Evolutionary conservation across 1,140 invertebrate species (phyloP), one percentile per base, ranked within the genome.

Genomic region (Vanessa tameamea): DNA sequence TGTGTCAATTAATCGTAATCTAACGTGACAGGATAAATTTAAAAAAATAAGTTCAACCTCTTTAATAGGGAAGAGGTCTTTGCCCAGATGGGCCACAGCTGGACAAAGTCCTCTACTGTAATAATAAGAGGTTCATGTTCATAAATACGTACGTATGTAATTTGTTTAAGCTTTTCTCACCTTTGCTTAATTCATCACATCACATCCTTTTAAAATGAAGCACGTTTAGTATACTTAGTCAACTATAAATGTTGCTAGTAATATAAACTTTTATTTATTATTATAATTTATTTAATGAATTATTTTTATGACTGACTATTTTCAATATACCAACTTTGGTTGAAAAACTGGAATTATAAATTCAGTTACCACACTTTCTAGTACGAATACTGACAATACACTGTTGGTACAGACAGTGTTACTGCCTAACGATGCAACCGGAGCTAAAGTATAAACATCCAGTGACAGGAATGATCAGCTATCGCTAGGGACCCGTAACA

Each of bases 401-500:
- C 89, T 91, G 88, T 76, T 89, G 86, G 77, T 77, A 72, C 55
- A 57, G 74, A 75, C 69, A 63, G 72, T 76, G 82, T 78, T 83
- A 81, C 59, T 82, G 73, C 76, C 80, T 82, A 84, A 83, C 84
- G 82, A 88, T 81, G 89, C 78, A 90, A 91, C 85, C 87, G 85
- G 89, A 91, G 83, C 81, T 66, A 37, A 64, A 87, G 75, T 90
- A 77, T 91, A 91, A 91, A 91, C 89, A 91, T 88, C 88, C 87
- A 90, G 68, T 85, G 86, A 82, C 79, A 83, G 84, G 85, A 87
- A 89, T 88, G 84, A 82, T 80, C 79, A 64, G 73, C 73, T 67
- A 67, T 64, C 73, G 64, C 67, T 57, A 64, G 75, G 15, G 73
- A 59, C 66, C 73, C 64, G 55, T 68, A 57, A 78, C 78, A 78